These are phyloP conservation scores for Enteromius afrohamiltoni DNA, from an alignment of 2,797 vertebrate species.

Conservation along the genomic window DNA sequence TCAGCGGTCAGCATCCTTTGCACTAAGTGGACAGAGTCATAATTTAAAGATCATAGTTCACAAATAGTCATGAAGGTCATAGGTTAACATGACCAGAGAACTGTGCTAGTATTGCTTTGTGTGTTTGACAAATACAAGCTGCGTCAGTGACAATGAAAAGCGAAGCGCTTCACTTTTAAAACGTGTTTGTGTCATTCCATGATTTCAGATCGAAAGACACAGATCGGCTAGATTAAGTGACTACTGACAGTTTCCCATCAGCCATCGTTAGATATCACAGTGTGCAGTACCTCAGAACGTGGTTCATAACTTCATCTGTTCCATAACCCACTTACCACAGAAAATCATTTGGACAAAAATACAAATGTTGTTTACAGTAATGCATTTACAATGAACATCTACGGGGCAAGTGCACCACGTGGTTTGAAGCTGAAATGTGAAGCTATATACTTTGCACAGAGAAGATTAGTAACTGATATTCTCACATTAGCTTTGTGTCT, in stretches of 20 bases:
- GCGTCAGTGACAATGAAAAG: slow-evolving; percentile 55
- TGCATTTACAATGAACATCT: background rate
- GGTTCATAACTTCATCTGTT: background rate
- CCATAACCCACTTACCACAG: background rate
- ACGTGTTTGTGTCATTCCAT: slow-evolving; percentile 50
- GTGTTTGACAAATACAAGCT: slow-evolving; percentile 60
- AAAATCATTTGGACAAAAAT: background rate
- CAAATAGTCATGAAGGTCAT: slow-evolving; percentile 49
- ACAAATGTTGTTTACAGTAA: background rate
- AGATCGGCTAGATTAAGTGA: background rate
- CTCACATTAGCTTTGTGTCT: background rate
- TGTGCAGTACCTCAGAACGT: background rate
- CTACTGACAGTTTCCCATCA: background rate
- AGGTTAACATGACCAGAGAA: slow-evolving; percentile 67
- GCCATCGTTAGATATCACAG: background rate
- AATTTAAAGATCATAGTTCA: slow-evolving; percentile 15
- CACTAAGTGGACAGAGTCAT: slow-evolving; percentile 42
- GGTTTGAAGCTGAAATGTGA: background rate
- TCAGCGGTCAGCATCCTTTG: slow-evolving; percentile 46
- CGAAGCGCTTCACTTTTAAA: slow-evolving; percentile 38
- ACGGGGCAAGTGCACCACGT: background rate
- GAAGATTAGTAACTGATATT: background rate
- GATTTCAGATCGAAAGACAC: slow-evolving; percentile 7
- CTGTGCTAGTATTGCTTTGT: slow-evolving; percentile 59
- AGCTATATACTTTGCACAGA: background rate